Conservation (phyloP, 2,113 vertebrate genomes). For the Lepisosteus osseus region DNA sequence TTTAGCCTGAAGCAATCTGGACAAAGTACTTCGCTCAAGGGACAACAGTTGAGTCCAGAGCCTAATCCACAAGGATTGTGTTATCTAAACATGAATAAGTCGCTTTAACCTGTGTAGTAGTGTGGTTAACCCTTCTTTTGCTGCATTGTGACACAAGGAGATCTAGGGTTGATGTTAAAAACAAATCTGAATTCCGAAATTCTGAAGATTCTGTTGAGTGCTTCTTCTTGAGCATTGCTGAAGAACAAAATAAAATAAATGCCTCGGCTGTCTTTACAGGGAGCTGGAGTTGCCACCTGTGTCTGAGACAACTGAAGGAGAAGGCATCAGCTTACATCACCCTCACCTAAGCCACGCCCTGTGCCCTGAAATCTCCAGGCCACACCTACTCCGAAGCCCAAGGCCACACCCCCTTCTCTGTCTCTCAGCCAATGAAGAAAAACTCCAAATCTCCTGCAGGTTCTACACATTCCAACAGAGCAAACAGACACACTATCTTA, state of each 20-base stretch:
- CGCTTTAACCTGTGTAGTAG: too few relatives aligned
- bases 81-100: too few relatives aligned
- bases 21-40: too few relatives aligned
- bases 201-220: too few relatives aligned
- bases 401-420: background rate
- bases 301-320: constrained; percentile 89
- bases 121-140: too few relatives aligned
- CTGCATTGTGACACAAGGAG: too few relatives aligned
- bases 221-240: too few relatives aligned
- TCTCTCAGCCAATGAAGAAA: background rate
- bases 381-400: background rate
- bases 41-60: too few relatives aligned
- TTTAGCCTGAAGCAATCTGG: too few relatives aligned
- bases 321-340: constrained; percentile 94
- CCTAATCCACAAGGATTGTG: too few relatives aligned
- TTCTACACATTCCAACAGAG: background rate
- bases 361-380: constrained; percentile 15
- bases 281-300: constrained; percentile 93
- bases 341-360: constrained; percentile 71
- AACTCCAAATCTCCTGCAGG: background rate
- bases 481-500: background rate
- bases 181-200: too few relatives aligned
- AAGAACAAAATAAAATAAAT: background rate
- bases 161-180: too few relatives aligned
- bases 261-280: constrained; percentile 56